A percentile compares a stretch with the other conserved stretches of the same genome.
Evolutionary conservation across 2,888 invertebrate genomes (phyloP).

Genomic region (Cerastis leucographa): DNA sequence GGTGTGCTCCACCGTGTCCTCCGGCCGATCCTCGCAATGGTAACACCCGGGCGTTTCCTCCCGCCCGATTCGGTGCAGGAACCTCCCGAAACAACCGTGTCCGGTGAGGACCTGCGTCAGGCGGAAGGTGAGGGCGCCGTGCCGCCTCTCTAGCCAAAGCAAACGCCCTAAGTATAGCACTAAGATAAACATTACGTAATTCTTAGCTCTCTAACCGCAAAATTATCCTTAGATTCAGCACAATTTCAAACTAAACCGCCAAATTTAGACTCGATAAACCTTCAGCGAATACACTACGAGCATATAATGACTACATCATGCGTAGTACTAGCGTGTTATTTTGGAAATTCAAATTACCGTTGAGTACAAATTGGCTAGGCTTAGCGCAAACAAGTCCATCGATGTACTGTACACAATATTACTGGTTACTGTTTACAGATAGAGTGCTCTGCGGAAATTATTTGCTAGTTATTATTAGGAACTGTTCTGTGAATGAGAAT

Average conservation of each 20-base stretch:
- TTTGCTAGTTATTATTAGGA: slow-evolving; percentile 23
- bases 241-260: slow-evolving; percentile 17
- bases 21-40: too few relatives aligned
- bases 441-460: slow-evolving; percentile 21
- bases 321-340: slow-evolving; percentile 32
- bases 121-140: too few relatives aligned
- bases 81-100: too few relatives aligned
- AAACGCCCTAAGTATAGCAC: slow-evolving; percentile 5
- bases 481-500: not conserved
- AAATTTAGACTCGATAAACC: slow-evolving; percentile 27
- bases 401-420: slow-evolving; percentile 51
- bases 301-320: slow-evolving; percentile 25
- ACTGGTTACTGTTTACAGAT: slow-evolving; percentile 42
- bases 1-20: too few relatives aligned
- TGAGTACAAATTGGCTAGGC: slow-evolving; percentile 44
- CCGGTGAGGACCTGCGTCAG: too few relatives aligned
- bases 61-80: too few relatives aligned
- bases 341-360: slow-evolving; percentile 51
- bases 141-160: too few relatives aligned
- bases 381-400: slow-evolving; percentile 50
- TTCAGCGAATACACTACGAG: slow-evolving; percentile 26
- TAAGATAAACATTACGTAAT: slow-evolving; percentile 26
- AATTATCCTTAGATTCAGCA: slow-evolving; percentile 14
- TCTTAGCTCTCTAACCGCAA: slow-evolving; percentile 1
- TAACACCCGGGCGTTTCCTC: too few relatives aligned